Conservation (phyloP, 2,888 invertebrate species). For the Anorthoa munda region DNA sequence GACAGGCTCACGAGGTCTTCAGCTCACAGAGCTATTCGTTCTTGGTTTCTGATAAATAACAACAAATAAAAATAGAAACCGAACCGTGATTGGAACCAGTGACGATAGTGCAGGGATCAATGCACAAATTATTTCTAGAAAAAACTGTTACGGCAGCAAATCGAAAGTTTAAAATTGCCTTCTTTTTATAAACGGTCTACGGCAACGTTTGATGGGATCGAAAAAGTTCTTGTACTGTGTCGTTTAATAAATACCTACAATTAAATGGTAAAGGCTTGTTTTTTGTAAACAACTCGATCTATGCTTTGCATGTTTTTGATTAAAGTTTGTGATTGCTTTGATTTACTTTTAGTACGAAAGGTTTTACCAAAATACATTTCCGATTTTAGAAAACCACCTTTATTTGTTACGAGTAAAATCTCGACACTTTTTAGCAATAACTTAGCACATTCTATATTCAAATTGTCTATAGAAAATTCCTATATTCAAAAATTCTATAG, state of each 20-base stretch:
- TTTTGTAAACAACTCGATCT: background rate
- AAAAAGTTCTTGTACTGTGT: conserved; percentile 36
- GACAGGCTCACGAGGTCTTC: no score
- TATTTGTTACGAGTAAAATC: no score
- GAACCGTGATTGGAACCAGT: conserved; percentile 26
- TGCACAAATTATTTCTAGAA: conserved; percentile 8
- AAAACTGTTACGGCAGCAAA: conserved; percentile 17
- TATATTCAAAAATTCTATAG: no score
- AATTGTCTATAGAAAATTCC: no score
- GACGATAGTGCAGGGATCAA: conserved; percentile 6
- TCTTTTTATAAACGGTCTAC: conserved; percentile 26
- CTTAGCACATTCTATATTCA: no score
- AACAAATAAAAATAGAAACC: background rate
- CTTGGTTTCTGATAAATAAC: background rate
- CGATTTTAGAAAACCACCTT: no score
- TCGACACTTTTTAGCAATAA: no score
- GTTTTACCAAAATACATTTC: no score
- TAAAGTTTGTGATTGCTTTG: no score
- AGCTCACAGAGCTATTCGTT: no score
- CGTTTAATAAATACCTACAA: conserved; percentile 28
- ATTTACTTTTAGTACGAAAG: no score
- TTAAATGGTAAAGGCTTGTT: background rate
- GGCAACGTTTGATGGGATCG: conserved; percentile 23
- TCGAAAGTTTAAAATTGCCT: conserved; percentile 53
- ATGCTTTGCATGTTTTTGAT: background rate